Evolutionary conservation across 2,113 vertebrate genomes (phyloP).

Genomic region (Aptenodytes forsteri): DNA sequence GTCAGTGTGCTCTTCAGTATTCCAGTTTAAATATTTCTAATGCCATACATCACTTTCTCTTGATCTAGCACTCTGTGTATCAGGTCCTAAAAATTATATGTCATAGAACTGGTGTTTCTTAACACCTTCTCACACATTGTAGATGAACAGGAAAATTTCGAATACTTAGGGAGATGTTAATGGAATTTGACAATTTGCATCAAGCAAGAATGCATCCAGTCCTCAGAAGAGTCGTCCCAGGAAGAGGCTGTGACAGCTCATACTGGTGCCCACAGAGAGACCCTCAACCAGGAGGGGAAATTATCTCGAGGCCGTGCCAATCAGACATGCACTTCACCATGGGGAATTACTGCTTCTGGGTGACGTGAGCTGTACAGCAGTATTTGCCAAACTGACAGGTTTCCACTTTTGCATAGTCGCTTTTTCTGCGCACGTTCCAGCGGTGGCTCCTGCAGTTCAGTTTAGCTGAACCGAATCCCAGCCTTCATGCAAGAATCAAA

Average conservation of each 20-base stretch:
- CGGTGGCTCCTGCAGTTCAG: background rate
- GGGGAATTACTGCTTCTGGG: background rate
- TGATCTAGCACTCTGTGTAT: background rate
- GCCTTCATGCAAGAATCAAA: background rate
- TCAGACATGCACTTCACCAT: background rate
- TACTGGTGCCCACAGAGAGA: fast-evolving
- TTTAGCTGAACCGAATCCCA: background rate
- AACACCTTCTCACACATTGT: background rate
- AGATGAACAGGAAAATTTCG: background rate
- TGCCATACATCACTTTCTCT: background rate
- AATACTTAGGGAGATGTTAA: background rate
- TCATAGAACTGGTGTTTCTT: background rate
- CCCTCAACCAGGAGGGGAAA: background rate
- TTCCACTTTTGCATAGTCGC: background rate
- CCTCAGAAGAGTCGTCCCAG: fast-evolving
- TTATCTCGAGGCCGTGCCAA: background rate
- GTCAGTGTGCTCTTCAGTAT: background rate
- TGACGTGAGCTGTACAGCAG: background rate
- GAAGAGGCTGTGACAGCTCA: background rate
- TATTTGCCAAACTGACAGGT: background rate
- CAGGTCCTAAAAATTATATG: background rate
- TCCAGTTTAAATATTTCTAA: background rate
- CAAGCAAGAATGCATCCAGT: background rate
- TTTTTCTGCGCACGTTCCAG: background rate
- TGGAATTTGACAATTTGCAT: background rate